Percentiles rank a stretch among this genome's conserved stretches.
These are phyloP conservation scores for Petroica traversi DNA, from an alignment of 2,113 vertebrate species.

Conservation along the genomic window DNA sequence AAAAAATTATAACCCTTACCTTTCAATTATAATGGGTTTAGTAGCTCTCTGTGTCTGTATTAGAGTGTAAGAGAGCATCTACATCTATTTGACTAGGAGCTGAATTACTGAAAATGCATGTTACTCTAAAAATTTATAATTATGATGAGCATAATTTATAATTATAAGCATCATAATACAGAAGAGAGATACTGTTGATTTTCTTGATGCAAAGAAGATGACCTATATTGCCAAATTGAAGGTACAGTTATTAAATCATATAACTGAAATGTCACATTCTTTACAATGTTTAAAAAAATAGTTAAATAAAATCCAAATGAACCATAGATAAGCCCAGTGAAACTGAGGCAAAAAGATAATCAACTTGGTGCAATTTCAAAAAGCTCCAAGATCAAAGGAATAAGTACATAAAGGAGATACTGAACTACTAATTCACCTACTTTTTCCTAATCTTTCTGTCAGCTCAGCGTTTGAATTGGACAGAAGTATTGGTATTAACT, in stretches of 20 bases:
- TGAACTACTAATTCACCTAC: background rate
- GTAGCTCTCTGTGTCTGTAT: background rate
- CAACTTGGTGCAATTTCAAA: background rate
- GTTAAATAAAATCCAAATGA: background rate
- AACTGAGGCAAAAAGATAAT: background rate
- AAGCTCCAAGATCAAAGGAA: background rate
- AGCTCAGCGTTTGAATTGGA: conserved; percentile 22
- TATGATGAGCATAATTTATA: background rate
- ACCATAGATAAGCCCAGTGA: background rate
- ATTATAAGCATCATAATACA: background rate
- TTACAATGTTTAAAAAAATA: background rate
- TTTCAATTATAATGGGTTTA: background rate
- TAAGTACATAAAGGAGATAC: background rate
- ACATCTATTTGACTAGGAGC: background rate
- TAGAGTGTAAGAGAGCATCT: background rate
- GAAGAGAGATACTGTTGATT: background rate
- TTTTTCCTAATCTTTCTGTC: conserved; percentile 6
- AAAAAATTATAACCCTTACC: background rate
- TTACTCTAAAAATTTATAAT: background rate
- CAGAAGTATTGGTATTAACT: conserved; percentile 9
- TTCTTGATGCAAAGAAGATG: background rate
- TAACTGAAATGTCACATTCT: background rate
- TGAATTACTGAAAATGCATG: background rate
- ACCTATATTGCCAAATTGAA: background rate
- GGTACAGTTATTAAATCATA: background rate